Evolutionary conservation across 2,797 vertebrate genomes (phyloP).

Genomic region (Merluccius polli): DNA sequence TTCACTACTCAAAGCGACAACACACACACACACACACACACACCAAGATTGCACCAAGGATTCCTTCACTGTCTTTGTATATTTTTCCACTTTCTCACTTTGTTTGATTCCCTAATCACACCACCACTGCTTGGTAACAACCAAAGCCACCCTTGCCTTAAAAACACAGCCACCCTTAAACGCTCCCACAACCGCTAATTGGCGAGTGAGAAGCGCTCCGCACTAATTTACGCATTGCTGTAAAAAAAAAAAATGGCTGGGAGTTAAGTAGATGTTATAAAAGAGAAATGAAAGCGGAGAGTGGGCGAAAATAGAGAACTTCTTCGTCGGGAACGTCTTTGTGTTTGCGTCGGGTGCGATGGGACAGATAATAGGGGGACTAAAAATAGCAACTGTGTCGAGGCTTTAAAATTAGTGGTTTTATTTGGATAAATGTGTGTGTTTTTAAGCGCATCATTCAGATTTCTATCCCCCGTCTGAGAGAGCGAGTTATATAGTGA

Average conservation of each 20-base stretch:
- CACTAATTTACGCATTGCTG: conserved; percentile 4
- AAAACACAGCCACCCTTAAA: not conserved
- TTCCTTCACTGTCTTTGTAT: conserved; percentile 27
- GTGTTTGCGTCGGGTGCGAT: too few relatives aligned
- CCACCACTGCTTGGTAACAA: conserved; percentile 2
- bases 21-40: too few relatives aligned
- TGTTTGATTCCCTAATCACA: conserved; percentile 34
- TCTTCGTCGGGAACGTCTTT: not conserved
- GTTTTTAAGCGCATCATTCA: not conserved
- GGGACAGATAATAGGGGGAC: not conserved
- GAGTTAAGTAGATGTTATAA: not conserved
- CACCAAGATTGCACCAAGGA: conserved; percentile 26
- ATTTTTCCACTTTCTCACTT: conserved; percentile 37
- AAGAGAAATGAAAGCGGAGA: not conserved
- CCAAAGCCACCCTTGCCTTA: not conserved
- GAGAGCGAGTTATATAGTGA: not conserved
- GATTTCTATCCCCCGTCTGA: not conserved
- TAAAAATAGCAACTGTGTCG: not conserved
- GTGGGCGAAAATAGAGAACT: not conserved
- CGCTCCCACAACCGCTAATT: conserved; percentile 16
- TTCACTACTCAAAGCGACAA: conserved; percentile 1
- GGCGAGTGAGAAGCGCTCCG: not conserved
- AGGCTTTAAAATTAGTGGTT: not conserved
- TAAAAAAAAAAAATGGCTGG: not conserved
- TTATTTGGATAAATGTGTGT: not conserved